Base-by-base conservation (phyloP, 2,113 vertebrate genomes). In the Channa argus region DNA sequence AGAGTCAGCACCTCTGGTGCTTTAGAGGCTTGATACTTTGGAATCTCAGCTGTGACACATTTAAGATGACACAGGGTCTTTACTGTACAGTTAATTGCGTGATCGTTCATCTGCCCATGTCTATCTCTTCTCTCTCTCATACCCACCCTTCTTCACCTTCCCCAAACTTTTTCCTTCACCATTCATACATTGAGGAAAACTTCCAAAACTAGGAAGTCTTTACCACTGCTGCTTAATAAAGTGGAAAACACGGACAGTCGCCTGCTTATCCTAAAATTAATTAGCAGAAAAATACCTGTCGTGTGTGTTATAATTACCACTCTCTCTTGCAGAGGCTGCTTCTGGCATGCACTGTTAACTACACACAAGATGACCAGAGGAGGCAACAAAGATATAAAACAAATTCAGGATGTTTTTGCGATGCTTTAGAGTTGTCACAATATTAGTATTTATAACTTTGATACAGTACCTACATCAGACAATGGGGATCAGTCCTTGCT, bases 1-100 rank as follows among this genome's bases (percentile, higher is more conserved):
- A 54, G 83, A 86, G 90, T 93, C 92, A 92, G 90, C 92, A 90
- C 61, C 86, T 90, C 65, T 68, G 58, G 24, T 63, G 70, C 87
- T 90, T 92, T 86, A 77, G 71, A 85, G 70, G 64, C 66, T 84
- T 75, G 50, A 70, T 52, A 64, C 78, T 86, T 87, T 82, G 43
- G 63, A 80, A 71, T 79, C 79, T 69, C 64, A 54, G 76, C 56
- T 71, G 47, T 79, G 60, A 80, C 77, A 51, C 44, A 46, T 79
- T 77, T 46, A 74, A 75, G 65, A 62, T 54, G 58, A 81, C 71
- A 69, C 62, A 11, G 13, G 13, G 6, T 46, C 60, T 45, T 51
- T 2, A 13, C 60, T 39, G 8, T 41, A 53, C 24, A 51, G 54
- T 75, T 65, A 77, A 62, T 54, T 56, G 45, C 50, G 56, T 67